These are phyloP conservation scores for Diplogasteroides magnus DNA, from an alignment of 1,140 invertebrate species.

Conservation along the genomic window DNA sequence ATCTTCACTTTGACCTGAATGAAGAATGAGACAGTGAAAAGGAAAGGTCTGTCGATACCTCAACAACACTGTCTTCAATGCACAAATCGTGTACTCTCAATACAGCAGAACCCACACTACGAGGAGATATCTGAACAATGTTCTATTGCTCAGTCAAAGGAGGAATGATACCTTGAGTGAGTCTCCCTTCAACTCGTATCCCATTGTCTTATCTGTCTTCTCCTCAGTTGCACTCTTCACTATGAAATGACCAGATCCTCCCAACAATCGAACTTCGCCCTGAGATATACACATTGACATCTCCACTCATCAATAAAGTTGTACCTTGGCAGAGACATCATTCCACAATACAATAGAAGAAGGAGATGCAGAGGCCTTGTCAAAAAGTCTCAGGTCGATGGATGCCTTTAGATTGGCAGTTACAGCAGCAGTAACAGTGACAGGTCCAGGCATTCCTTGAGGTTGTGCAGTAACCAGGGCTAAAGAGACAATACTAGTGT, in stretches of 20 bases:
- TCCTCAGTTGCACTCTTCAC: background rate
- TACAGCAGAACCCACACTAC: background rate
- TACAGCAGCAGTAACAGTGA: slow-evolving; percentile 13
- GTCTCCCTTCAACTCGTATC: too few species aligned
- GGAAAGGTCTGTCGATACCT: background rate
- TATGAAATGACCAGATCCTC: slow-evolving; percentile 34
- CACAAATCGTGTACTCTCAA: slow-evolving; percentile 5
- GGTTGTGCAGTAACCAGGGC: background rate
- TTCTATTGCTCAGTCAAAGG: background rate
- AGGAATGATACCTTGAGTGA: background rate
- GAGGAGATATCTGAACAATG: slow-evolving; percentile 11
- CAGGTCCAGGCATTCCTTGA: slow-evolving; percentile 11
- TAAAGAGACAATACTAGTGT: background rate
- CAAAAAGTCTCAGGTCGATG: slow-evolving; percentile 4
- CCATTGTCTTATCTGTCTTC: too few species aligned
- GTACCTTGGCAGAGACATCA: slow-evolving; percentile 13
- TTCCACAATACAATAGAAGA: slow-evolving; percentile 30
- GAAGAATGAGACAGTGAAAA: too few species aligned
- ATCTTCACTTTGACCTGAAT: slow-evolving; percentile 5
- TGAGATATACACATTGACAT: too few species aligned
- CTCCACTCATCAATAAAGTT: too few species aligned
- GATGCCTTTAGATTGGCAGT: background rate
- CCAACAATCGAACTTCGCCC: slow-evolving; percentile 19
- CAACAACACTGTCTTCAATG: background rate
- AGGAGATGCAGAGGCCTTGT: background rate